Percentiles rank a stretch among this genome's conserved stretches.
Conservation (phyloP, 2,888 invertebrate genomes). For the Sarcophaga carnaria region DNA sequence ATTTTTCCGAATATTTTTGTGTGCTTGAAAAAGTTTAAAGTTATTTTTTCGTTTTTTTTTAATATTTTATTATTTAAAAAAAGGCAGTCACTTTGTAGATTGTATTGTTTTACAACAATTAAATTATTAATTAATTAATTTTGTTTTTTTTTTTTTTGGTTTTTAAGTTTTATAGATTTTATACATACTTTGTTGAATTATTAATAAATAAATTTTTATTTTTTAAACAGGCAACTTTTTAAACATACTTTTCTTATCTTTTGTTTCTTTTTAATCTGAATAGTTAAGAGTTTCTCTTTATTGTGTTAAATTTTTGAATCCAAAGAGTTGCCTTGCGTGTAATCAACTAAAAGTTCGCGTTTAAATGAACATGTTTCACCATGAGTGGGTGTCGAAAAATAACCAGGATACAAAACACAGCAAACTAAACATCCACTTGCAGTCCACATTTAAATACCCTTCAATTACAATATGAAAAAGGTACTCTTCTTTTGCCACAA, state of each 20-base stretch:
- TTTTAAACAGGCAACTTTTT: conserved; percentile 13
- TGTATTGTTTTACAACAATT: conserved; percentile 47
- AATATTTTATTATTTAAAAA: conserved; percentile 9
- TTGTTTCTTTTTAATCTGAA: conserved; percentile 14
- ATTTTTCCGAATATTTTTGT: conserved; percentile 20
- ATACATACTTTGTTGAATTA: conserved; percentile 6
- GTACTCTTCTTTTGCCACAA: too few relatives aligned
- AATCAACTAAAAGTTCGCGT: conserved; percentile 63
- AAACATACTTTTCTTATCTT: background rate
- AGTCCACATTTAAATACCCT: conserved; percentile 29
- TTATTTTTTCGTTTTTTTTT: background rate
- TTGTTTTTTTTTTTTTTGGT: background rate
- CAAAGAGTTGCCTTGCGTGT: conserved; percentile 68
- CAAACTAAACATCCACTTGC: conserved; percentile 55
- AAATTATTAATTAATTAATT: too few relatives aligned
- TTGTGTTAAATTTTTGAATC: conserved; percentile 37
- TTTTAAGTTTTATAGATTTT: conserved; percentile 19
- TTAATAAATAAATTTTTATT: conserved; percentile 7
- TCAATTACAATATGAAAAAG: too few relatives aligned
- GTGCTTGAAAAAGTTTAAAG: conserved; percentile 3
- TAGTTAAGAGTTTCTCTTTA: conserved; percentile 30
- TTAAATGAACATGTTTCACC: conserved; percentile 44
- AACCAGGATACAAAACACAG: conserved; percentile 59
- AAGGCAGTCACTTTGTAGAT: conserved; percentile 66
- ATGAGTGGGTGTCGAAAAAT: conserved; percentile 60